phyloP scores from a whole-genome alignment of 2,888 invertebrate genomes.

The Oscheius onirici region DNA sequence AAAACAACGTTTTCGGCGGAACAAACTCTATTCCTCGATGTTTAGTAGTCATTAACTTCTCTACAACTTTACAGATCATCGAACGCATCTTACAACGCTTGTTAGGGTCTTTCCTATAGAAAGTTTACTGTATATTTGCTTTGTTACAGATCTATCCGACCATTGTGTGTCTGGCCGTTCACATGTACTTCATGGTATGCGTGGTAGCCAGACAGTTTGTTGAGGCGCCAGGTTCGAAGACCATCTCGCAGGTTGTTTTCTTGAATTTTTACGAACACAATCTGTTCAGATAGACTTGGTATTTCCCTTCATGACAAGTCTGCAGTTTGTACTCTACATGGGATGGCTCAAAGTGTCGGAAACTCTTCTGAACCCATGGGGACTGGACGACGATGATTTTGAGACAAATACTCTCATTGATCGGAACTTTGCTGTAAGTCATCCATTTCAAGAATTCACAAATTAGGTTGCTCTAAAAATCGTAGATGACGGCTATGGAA shows the following conservation, averaged over 20 bases:
- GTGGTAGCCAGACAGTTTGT: constrained; percentile 50
- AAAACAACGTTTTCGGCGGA: too few relatives aligned
- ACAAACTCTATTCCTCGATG: too few relatives aligned
- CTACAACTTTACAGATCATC: too few relatives aligned
- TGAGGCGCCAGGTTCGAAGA: background rate
- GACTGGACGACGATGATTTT: constrained; percentile 64
- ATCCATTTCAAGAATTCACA: too few relatives aligned
- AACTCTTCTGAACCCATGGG: constrained; percentile 66
- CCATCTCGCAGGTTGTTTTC: background rate
- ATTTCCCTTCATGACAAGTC: constrained; percentile 63
- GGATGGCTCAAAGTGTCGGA: constrained; percentile 68
- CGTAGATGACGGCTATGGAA: constrained; percentile 59
- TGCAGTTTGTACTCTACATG: constrained; percentile 62
- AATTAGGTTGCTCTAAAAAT: constrained; percentile 61
- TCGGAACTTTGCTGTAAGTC: constrained; percentile 53
- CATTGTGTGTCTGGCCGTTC: constrained; percentile 66
- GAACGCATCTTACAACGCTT: too few relatives aligned
- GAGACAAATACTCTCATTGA: constrained; percentile 62
- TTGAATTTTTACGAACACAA: background rate
- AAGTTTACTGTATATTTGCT: too few relatives aligned
- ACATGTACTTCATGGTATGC: constrained; percentile 59
- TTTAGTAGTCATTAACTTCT: too few relatives aligned
- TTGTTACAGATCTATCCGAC: constrained; percentile 69
- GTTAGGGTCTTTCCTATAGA: too few relatives aligned
- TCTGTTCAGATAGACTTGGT: constrained; percentile 50